These are phyloP conservation scores for Neolamprologus brichardi DNA, from an alignment of 2,113 vertebrate genomes.

Conservation along the genomic window DNA sequence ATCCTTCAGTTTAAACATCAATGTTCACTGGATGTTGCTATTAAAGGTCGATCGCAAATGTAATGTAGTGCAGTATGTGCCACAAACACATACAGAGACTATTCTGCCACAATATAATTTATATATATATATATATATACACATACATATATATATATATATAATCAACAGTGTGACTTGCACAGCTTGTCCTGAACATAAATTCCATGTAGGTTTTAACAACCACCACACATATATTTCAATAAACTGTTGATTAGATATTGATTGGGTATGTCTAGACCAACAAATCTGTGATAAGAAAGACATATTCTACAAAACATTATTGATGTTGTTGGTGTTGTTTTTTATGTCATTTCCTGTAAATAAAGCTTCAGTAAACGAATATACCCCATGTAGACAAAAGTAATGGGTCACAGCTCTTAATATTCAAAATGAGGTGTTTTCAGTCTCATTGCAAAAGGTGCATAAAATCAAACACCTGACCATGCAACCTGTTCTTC, in stretches of 20 bases:
- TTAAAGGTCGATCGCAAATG: not conserved
- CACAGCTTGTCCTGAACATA: not conserved
- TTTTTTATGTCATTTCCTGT: not conserved
- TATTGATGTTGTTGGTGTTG: not conserved
- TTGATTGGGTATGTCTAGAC: not conserved
- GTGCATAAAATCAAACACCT: not conserved
- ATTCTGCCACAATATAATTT: fast-evolving
- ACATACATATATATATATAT: no score
- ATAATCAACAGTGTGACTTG: not conserved
- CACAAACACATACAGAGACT: not conserved
- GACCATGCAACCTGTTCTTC: not conserved
- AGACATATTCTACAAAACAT: not conserved
- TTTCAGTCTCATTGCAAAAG: not conserved
- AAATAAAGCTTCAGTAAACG: not conserved
- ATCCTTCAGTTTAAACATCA: not conserved
- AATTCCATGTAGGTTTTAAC: not conserved
- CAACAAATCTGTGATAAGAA: not conserved
- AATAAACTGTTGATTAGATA: not conserved
- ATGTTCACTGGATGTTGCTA: not conserved
- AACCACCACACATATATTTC: not conserved
- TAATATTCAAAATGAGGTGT: not conserved
- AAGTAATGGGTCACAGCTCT: not conserved
- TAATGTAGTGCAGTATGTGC: not conserved
- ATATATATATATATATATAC: not conserved
- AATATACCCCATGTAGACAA: not conserved